A percentile compares a stretch with the other conserved stretches of the same genome.
These are phyloP conservation scores for Tylochromis polylepis DNA, from an alignment of 2,113 vertebrate genomes.

Conservation along the genomic window DNA sequence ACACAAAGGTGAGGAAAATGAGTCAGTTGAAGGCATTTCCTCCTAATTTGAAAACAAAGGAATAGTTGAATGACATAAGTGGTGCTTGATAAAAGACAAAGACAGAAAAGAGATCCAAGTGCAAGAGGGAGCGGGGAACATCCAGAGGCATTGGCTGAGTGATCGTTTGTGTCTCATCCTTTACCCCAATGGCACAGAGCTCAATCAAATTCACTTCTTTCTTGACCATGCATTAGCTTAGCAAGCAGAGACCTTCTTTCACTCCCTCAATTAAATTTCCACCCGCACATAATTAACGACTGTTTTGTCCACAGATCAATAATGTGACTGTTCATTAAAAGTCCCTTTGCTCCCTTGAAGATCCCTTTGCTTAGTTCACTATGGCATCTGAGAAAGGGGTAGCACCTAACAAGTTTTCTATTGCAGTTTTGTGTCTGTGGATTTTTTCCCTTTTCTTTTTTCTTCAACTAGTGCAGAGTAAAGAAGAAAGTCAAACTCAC, in stretches of 20 bases:
- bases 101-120: neutral
- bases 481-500: conserved; percentile 19
- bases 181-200: conserved; percentile 44
- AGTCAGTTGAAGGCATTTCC: neutral
- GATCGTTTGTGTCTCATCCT: conserved; percentile 54
- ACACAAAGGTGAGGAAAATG: neutral
- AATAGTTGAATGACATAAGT: neutral
- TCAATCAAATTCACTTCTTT: conserved; percentile 68
- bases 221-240: conserved; percentile 49
- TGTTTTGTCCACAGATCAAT: conserved; percentile 79
- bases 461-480: neutral
- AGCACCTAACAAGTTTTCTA: conserved; percentile 33
- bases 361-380: conserved; percentile 53
- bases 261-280: conserved; percentile 72
- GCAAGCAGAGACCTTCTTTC: conserved; percentile 62
- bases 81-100: conserved; percentile 1
- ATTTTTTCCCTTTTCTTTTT: neutral
- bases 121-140: neutral
- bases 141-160: conserved; percentile 23
- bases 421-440: conserved; percentile 27
- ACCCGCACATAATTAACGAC: conserved; percentile 74
- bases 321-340: conserved; percentile 74
- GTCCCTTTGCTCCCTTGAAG: conserved; percentile 62
- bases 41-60: conserved; percentile 22
- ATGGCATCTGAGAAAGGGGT: conserved; percentile 23